Evolutionary conservation across 2,113 vertebrate species (phyloP).

Genomic region (Donacobius atricapilla): DNA sequence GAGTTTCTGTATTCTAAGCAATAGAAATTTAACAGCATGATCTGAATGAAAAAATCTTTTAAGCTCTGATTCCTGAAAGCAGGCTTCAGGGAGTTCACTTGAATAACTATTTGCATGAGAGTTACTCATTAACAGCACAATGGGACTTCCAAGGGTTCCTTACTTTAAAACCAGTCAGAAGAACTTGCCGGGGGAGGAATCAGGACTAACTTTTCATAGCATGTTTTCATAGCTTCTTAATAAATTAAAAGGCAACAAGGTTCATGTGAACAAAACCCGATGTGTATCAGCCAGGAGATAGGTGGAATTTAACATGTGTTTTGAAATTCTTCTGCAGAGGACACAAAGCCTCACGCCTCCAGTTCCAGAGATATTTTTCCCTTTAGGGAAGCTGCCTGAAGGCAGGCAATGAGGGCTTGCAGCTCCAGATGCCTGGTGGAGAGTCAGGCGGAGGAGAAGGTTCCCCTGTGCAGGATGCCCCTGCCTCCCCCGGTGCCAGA

Average conservation of each 20-base stretch:
- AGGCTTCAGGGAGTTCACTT: neutral
- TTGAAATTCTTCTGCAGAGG: neutral
- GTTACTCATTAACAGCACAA: neutral
- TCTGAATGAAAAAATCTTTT: neutral
- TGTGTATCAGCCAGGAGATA: fast-evolving
- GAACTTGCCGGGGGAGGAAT: neutral
- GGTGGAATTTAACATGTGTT: neutral
- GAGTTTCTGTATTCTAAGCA: neutral
- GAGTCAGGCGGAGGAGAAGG: neutral
- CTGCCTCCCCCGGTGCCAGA: neutral
- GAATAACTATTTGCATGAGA: neutral
- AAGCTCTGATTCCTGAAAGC: neutral
- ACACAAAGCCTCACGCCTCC: neutral
- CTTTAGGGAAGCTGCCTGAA: neutral
- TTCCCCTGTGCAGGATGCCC: neutral
- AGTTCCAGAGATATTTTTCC: neutral
- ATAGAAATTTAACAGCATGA: neutral
- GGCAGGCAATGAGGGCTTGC: neutral
- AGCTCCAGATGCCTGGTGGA: neutral
- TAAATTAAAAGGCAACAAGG: neutral
- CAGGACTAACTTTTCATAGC: neutral
- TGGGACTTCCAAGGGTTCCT: neutral
- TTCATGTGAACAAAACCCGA: neutral
- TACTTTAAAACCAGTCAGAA: neutral
- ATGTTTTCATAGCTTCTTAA: neutral